Evolutionary conservation across 2,888 invertebrate genomes (phyloP).

Genomic region (Phyllotreta striolata): DNA sequence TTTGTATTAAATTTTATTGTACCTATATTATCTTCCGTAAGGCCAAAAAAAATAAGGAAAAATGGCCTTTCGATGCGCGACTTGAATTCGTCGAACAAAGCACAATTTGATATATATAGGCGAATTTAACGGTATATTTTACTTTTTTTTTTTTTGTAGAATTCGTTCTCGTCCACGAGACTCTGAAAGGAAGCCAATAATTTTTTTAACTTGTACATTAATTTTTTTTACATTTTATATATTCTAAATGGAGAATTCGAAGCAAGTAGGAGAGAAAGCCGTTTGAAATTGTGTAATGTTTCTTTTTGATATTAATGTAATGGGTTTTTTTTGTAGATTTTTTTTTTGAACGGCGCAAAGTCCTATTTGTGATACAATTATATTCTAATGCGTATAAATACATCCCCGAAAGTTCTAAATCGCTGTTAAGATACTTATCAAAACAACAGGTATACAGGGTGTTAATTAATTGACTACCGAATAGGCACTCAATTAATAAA

Average conservation of each 20-base stretch:
- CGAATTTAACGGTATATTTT: conserved; percentile 23
- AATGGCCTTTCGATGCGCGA: conserved; percentile 22
- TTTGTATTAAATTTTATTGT: conserved; percentile 8
- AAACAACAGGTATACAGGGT: conserved; percentile 10
- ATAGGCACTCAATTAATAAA: conserved; percentile 22
- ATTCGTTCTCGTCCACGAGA: neutral
- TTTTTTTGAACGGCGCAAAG: too few relatives aligned
- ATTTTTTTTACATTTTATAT: too few relatives aligned
- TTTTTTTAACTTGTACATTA: too few relatives aligned
- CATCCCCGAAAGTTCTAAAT: conserved; percentile 18
- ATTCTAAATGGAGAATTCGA: too few relatives aligned
- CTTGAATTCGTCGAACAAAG: conserved; percentile 17
- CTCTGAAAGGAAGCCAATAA: too few relatives aligned
- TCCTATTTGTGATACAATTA: neutral
- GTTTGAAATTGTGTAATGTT: too few relatives aligned
- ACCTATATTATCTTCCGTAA: neutral
- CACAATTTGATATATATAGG: conserved; percentile 15
- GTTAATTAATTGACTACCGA: too few relatives aligned
- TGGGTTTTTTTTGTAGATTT: too few relatives aligned
- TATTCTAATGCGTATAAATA: conserved; percentile 27
- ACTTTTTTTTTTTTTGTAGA: conserved; percentile 17
- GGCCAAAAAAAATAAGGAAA: too few relatives aligned
- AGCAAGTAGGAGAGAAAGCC: too few relatives aligned
- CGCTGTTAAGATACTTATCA: conserved; percentile 28
- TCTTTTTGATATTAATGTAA: too few relatives aligned